These are phyloP conservation scores for Epinephelus awoara DNA, from an alignment of 2,797 vertebrate genomes.

Conservation along the genomic window DNA sequence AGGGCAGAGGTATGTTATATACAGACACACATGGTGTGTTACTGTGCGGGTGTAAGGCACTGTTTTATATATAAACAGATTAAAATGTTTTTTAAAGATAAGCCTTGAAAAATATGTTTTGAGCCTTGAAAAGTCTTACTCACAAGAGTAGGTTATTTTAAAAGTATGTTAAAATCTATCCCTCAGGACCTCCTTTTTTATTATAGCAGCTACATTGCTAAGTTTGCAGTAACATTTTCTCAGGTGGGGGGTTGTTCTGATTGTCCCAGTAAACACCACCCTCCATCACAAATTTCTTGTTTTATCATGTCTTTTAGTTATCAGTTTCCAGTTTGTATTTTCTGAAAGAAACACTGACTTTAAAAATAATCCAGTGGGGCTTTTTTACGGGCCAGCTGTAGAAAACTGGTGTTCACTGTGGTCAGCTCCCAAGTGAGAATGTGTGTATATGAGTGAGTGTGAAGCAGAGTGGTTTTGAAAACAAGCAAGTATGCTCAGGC, in stretches of 20 bases:
- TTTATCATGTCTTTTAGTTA: neutral
- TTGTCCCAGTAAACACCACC: too few species aligned
- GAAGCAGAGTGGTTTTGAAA: slow-evolving; percentile 31
- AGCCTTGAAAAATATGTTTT: neutral
- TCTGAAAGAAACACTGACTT: slow-evolving; percentile 3
- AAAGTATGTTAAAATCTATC: too few species aligned
- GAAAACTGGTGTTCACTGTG: slow-evolving; percentile 13
- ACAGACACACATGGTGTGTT: slow-evolving; percentile 11
- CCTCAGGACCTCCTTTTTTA: neutral
- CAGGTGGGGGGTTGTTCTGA: neutral
- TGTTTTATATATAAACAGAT: neutral
- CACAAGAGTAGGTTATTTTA: too few species aligned
- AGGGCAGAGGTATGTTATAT: slow-evolving; percentile 1
- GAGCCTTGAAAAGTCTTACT: neutral
- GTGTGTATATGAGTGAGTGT: slow-evolving; percentile 48
- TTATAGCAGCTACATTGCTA: neutral
- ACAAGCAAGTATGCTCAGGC: slow-evolving; percentile 17
- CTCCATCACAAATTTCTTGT: neutral
- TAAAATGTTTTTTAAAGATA: neutral
- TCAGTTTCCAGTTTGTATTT: neutral
- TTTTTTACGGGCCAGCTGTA: slow-evolving; percentile 3
- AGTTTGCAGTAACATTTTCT: neutral
- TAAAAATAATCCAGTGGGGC: slow-evolving; percentile 2
- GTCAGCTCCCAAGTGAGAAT: slow-evolving; percentile 44
- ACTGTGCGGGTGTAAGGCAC: neutral